Evolutionary conservation across 2,888 invertebrate species (phyloP).

Genomic region (Tillus elongatus): DNA sequence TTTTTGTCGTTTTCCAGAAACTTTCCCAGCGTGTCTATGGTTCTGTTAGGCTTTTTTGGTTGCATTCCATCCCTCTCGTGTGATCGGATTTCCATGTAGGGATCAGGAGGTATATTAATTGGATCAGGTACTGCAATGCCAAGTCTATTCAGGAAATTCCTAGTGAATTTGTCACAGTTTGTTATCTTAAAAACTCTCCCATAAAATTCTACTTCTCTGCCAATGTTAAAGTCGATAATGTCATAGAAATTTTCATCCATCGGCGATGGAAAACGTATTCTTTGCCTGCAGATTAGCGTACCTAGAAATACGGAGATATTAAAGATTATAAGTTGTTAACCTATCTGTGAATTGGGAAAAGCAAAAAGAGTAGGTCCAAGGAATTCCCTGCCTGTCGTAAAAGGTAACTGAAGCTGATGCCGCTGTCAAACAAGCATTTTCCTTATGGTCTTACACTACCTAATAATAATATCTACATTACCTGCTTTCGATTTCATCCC

Average conservation of each 20-base stretch:
- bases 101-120: constrained; percentile 48
- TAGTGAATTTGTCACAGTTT: constrained; percentile 79
- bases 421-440: no score
- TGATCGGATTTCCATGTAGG: constrained; percentile 43
- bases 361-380: no score
- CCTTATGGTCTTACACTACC: no score
- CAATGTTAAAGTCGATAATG: constrained; percentile 79
- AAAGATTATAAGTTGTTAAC: no score
- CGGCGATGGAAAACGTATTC: constrained; percentile 67
- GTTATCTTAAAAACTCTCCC: constrained; percentile 74
- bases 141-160: constrained; percentile 72
- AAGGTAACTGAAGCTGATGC: no score
- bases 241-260: constrained; percentile 70
- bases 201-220: constrained; percentile 68
- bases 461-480: no score
- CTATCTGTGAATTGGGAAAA: no score
- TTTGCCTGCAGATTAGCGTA: constrained; percentile 70
- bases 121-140: constrained; percentile 77
- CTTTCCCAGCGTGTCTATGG: constrained; percentile 60
- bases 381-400: no score
- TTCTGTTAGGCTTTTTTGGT: constrained; percentile 47
- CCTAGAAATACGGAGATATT: constrained; percentile 55
- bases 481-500: no score
- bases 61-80: constrained; percentile 33
- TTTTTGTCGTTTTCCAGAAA: constrained; percentile 76